Base-by-base conservation (phyloP, 2,797 vertebrate species). In the Thripadectes ignobilis region DNA sequence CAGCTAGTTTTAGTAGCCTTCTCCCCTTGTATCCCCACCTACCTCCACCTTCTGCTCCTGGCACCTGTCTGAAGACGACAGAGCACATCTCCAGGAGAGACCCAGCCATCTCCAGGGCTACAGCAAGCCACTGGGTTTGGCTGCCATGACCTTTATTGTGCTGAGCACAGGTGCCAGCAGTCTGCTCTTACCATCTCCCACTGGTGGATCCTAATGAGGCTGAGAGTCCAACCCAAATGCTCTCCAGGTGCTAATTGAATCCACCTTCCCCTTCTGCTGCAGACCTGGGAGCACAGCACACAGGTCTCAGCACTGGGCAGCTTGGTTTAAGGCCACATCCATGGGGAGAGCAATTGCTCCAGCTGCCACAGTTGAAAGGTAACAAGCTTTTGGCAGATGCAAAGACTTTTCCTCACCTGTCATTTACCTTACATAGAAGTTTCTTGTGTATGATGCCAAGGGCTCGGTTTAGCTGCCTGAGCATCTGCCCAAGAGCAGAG, bases 111-210 rank as follows among this genome's bases (percentile, higher is more conserved):
- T 24, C 21, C 14, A 23, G 10, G 19, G 1, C 13, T 57, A 51
- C 16, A 38, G 2, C 46, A 41, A 69, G 7, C 18, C 74, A 0
- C 8, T 16, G 0, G 1, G 2, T 8, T 62, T 83, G 22, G 16
- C 27, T 82, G 32, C 36, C 1, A 1, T 36, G 12, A 48, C 39
- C 27, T 84, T 81, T 58, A 46, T 43, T 63, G 21, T 75, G 41
- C 80, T 75, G n/a, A 15, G 46, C 39, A 45, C 66, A 58, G 51
- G 6, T 61, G 36, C 12, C 22, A 11, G 43, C 24, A 26, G 20
- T 34, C 39, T 76, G 48, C 32, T 29, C 26, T 63, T 36, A 46
- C 38, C 24, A 14, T 13, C 46, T 77, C 49, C 61, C 17, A 7
- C 8, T 55, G 41, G 49, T 1, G 3, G 29, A 29, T 48, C 38